A percentile compares a stretch with the other conserved stretches of the same genome.
These are phyloP conservation scores for Dolichotis patagonum DNA, from an alignment of 2,113 vertebrate genomes.

Conservation along the genomic window DNA sequence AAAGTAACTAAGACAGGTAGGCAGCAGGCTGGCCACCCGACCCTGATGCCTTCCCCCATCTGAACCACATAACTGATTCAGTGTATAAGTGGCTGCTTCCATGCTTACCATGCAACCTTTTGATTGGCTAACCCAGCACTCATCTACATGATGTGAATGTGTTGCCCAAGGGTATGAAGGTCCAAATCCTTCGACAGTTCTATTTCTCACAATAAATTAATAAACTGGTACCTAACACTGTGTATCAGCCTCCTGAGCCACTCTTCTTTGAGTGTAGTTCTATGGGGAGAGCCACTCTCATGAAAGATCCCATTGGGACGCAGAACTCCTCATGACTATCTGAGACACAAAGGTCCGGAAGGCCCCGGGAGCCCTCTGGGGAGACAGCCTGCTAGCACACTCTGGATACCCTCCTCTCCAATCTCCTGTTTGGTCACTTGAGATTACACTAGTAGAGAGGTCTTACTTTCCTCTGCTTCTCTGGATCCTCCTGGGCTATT, in stretches of 20 bases:
- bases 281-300: not conserved
- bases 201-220: constrained; percentile 35
- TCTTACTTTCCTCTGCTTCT: constrained; percentile 95
- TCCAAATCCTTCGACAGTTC: not conserved
- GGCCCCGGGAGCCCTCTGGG: not conserved
- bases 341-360: not conserved
- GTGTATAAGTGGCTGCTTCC: not conserved
- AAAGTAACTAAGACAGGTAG: not conserved
- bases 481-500: constrained; percentile 93
- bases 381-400: not conserved
- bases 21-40: not conserved
- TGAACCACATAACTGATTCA: not conserved
- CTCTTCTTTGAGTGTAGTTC: not conserved
- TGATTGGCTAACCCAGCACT: not conserved
- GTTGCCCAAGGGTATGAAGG: not conserved
- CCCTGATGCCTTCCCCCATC: not conserved
- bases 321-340: not conserved
- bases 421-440: constrained; percentile 40
- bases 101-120: not conserved
- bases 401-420: not conserved
- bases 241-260: not conserved
- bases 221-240: not conserved
- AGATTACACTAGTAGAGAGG: constrained; percentile 61
- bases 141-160: not conserved
- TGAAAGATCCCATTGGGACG: not conserved